Percentiles rank a stretch among this genome's conserved stretches.
Evolutionary conservation across 1,140 invertebrate genomes (phyloP).

Genomic region (Apis cerana): DNA sequence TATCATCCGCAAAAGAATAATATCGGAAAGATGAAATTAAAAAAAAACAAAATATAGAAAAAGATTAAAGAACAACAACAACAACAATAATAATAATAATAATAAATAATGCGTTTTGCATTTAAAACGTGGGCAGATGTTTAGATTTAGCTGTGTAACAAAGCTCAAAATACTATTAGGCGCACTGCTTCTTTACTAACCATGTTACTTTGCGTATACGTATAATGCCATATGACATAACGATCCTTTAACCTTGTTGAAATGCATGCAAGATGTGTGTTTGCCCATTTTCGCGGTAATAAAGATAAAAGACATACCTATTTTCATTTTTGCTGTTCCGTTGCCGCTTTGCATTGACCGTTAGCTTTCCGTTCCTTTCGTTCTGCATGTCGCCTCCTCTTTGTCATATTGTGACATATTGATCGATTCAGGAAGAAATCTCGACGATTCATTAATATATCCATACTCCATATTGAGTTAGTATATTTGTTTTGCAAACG

Average conservation of each 20-base stretch:
- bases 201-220: slow-evolving; percentile 63
- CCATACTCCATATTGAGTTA: slow-evolving; percentile 70
- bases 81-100: neutral
- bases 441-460: slow-evolving; percentile 61
- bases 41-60: neutral
- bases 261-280: slow-evolving; percentile 52
- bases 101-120: slow-evolving; percentile 44
- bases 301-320: neutral
- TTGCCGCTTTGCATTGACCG: slow-evolving; percentile 63
- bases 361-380: slow-evolving; percentile 51
- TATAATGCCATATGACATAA: slow-evolving; percentile 48
- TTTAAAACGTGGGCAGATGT: slow-evolving; percentile 54
- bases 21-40: neutral
- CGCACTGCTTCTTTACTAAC: slow-evolving; percentile 73
- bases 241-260: slow-evolving; percentile 19
- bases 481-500: slow-evolving; percentile 69
- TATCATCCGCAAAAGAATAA: neutral
- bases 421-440: slow-evolving; percentile 46
- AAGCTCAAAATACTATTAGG: slow-evolving; percentile 57
- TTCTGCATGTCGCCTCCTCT: slow-evolving; percentile 64
- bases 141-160: slow-evolving; percentile 45
- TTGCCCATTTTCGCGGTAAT: slow-evolving; percentile 21
- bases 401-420: slow-evolving; percentile 41
- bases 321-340: slow-evolving; percentile 35
- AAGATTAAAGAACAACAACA: neutral